Evolutionary conservation across 2,888 invertebrate genomes (phyloP).

Genomic region (Ganaspis brasiliensis): DNA sequence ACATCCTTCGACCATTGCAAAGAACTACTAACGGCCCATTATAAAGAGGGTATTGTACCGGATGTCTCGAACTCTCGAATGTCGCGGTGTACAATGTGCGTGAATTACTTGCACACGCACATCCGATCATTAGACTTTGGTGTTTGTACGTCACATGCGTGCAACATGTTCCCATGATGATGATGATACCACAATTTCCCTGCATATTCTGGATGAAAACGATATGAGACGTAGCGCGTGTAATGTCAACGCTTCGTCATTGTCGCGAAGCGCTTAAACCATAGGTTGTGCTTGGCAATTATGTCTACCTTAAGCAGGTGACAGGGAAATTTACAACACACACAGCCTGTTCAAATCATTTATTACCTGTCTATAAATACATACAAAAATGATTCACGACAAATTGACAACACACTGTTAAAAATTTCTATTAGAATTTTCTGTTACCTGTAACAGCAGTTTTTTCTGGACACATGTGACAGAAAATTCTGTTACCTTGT

Average conservation of each 20-base stretch:
- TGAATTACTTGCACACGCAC: constrained; percentile 18
- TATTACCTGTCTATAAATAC: not conserved
- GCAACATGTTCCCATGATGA: constrained; percentile 28
- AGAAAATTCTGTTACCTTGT: too few species aligned
- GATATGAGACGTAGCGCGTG: constrained; percentile 17
- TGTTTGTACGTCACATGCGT: constrained; percentile 26
- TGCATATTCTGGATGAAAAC: not conserved
- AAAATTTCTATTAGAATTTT: too few species aligned
- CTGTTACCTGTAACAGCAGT: too few species aligned
- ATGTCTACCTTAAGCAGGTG: constrained; percentile 8
- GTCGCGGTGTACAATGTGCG: constrained; percentile 15
- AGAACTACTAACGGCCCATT: not conserved
- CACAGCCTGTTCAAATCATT: not conserved
- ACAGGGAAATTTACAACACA: constrained; percentile 3
- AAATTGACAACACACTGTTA: too few species aligned
- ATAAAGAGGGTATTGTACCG: constrained; percentile 29
- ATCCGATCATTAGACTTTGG: constrained; percentile 26
- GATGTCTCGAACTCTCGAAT: constrained; percentile 22
- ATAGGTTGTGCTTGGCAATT: not conserved
- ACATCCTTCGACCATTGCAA: not conserved
- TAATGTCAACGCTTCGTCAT: constrained; percentile 23
- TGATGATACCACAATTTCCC: constrained; percentile 32
- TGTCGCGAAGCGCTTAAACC: not conserved
- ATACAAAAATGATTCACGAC: too few species aligned
- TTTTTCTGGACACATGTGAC: too few species aligned